Conservation (phyloP, 2,797 vertebrate species). For the Phrynocephalus forsythii region DNA sequence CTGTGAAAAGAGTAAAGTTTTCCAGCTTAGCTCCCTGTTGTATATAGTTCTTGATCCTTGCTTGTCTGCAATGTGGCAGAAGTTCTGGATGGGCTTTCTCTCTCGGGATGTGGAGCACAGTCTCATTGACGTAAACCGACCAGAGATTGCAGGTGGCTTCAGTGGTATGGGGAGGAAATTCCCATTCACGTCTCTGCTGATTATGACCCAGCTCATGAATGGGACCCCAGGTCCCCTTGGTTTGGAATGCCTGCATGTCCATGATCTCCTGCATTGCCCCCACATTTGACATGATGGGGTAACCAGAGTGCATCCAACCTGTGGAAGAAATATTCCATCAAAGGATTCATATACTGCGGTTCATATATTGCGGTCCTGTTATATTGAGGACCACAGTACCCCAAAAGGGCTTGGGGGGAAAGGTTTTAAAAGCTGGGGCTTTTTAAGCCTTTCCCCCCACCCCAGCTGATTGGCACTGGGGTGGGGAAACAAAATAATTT, state of each 20-base stretch:
- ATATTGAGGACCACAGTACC: too few species aligned
- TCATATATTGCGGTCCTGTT: too few species aligned
- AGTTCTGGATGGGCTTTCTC: conserved; percentile 55
- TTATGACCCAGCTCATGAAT: conserved; percentile 71
- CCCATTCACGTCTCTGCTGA: conserved; percentile 66
- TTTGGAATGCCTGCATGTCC: conserved; percentile 56
- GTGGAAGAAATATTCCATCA: not conserved
- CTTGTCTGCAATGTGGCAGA: conserved; percentile 49
- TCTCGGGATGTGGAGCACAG: conserved; percentile 63
- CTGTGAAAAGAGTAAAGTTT: conserved; percentile 66
- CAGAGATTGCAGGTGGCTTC: conserved; percentile 71
- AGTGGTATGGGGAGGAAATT: conserved; percentile 61
- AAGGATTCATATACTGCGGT: too few species aligned
- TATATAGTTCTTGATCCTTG: conserved; percentile 60
- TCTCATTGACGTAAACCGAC: conserved; percentile 71
- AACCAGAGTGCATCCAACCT: conserved; percentile 72
- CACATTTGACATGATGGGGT: conserved; percentile 67
- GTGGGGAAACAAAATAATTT: too few species aligned
- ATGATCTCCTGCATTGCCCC: conserved; percentile 53
- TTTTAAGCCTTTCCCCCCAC: too few species aligned
- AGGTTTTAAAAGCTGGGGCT: too few species aligned
- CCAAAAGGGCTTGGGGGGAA: too few species aligned
- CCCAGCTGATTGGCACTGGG: too few species aligned
- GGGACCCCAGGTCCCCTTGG: conserved; percentile 64
- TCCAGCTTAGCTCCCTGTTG: conserved; percentile 61